Conservation (phyloP, 2,888 invertebrate species). For the Caenorhabditis sp. region DNA sequence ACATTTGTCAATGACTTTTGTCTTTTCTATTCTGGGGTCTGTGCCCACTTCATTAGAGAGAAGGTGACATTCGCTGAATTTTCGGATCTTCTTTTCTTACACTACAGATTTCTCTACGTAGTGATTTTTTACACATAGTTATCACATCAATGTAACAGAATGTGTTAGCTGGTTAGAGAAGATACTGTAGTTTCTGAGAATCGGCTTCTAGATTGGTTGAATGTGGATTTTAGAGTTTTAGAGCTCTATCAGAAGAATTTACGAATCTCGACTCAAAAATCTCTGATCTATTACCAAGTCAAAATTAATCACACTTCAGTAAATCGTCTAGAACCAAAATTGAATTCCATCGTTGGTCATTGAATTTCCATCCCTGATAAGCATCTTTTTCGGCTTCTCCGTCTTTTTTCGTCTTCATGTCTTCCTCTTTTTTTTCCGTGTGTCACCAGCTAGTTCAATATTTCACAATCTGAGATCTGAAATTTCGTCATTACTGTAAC, state of each 20-base stretch:
- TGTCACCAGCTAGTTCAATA: constrained; percentile 5
- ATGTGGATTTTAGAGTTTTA: no score
- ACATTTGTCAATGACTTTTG: constrained; percentile 7
- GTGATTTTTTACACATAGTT: not conserved
- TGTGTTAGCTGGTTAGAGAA: not conserved
- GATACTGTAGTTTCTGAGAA: not conserved
- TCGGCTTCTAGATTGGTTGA: no score
- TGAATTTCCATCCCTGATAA: constrained; percentile 26
- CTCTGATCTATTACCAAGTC: not conserved
- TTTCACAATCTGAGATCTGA: not conserved
- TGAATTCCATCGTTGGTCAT: constrained; percentile 30
- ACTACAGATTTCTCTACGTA: constrained; percentile 13
- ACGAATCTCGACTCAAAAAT: not conserved
- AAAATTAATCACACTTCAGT: not conserved
- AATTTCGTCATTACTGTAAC: constrained; percentile 4
- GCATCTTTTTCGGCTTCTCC: constrained; percentile 34
- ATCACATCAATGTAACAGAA: constrained; percentile 5
- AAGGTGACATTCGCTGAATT: constrained; percentile 15
- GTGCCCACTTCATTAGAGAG: constrained; percentile 32
- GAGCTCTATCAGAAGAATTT: no score
- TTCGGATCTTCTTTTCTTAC: constrained; percentile 19
- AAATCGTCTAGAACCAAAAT: not conserved
- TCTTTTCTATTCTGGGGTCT: constrained; percentile 24
- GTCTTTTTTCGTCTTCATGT: not conserved
- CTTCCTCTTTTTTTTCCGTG: not conserved